Base-by-base conservation (phyloP, 2,113 vertebrate genomes). In the Peucedramus taeniatus region DNA sequence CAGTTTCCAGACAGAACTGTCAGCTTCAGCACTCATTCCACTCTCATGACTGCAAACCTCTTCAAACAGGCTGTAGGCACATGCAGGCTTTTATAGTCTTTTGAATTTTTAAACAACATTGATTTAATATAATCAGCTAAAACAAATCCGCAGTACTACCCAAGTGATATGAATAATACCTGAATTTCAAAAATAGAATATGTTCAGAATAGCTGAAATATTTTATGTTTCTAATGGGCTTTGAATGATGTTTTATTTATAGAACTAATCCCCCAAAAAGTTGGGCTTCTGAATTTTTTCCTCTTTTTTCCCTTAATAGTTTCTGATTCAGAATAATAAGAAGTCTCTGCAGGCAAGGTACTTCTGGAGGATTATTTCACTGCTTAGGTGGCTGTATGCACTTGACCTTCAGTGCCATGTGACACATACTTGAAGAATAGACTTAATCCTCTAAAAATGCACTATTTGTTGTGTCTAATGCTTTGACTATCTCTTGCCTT, bases 361-460 rank as follows among this genome's bases (percentile, higher is more conserved):
- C 70, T 92, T 93, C 61, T 93, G 50, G 51, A 51, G 64, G 88
- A 93, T 96, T 94, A 91, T 85, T 96, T 86, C 37, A 44, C 66
- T 78, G 77, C 56, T 91, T 64, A 59, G 50, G 26, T 88, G 66
- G 26, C 65, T 88, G 10, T 27, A 63, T 51, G 56, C 51, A 85
- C 93, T 96, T 96, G 90, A 91, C 81, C 81, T 93, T 88, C 56
- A 89, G 60, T 94, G 68, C 84, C 66, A 64, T 78, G 70, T 92
- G 93, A 79, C 69, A 87, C n/a, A 44, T 35, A 82, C 53, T 21
- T 83, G 81, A 95, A 94, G 77, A 90, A 92, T 33, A 42, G 64
- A 69, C 39, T 94, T 94, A 95, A 96, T 95, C 75, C 56, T 87
- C 66, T 86, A 56, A 63, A 95, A 95, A 95, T 54, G 30, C 50